A percentile compares a stretch with the other conserved stretches of the same genome.
Conservation (phyloP, 1,140 invertebrate genomes). For the Riptortus pedestris region DNA sequence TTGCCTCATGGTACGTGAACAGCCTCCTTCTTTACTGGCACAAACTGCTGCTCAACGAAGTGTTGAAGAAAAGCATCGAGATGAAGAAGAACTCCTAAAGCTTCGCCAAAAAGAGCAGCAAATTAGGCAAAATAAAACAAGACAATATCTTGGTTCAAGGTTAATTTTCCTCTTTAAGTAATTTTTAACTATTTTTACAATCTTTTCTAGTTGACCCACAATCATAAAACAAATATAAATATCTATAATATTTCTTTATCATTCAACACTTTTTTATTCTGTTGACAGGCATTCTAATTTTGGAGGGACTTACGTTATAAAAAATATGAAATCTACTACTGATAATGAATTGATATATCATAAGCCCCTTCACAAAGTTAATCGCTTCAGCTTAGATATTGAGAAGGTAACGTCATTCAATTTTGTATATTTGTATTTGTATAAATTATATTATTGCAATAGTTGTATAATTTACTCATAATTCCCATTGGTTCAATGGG, state of each 20-base stretch:
- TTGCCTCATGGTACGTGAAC: constrained; percentile 67
- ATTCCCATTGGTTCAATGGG: too few species aligned
- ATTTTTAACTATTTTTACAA: not conserved
- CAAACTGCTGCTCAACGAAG: constrained; percentile 62
- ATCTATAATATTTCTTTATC: too few species aligned
- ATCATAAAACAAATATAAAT: too few species aligned
- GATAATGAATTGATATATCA: constrained; percentile 82
- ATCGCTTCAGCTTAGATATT: constrained; percentile 62
- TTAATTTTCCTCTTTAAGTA: constrained; percentile 38
- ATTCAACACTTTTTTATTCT: constrained; percentile 28
- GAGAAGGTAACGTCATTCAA: constrained; percentile 61
- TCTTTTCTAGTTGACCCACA: too few species aligned
- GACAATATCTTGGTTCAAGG: constrained; percentile 53
- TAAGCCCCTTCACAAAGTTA: constrained; percentile 65
- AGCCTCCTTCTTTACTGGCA: constrained; percentile 71
- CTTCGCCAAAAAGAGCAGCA: constrained; percentile 53
- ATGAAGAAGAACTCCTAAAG: constrained; percentile 64
- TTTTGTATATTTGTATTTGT: too few species aligned
- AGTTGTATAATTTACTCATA: too few species aligned
- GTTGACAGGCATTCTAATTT: constrained; percentile 72
- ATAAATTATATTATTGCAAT: too few species aligned
- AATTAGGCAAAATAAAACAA: constrained; percentile 49
- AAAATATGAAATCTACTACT: constrained; percentile 88
- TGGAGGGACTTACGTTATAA: constrained; percentile 81
- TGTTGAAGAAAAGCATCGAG: constrained; percentile 64